Base-by-base conservation (phyloP, 2,797 vertebrate genomes). In the Galago senegalensis region DNA sequence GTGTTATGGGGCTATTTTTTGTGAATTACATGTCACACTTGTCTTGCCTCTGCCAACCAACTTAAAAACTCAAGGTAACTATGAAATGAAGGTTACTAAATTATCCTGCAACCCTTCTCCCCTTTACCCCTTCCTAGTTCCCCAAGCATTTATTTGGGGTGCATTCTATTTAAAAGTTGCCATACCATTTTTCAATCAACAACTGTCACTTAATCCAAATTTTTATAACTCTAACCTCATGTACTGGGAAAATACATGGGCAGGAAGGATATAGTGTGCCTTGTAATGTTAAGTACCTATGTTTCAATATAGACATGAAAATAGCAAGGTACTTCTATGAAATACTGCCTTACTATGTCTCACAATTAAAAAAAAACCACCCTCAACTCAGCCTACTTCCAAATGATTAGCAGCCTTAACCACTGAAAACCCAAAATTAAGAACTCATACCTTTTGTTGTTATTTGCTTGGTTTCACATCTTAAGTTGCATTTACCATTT, bases 351-450 rank as follows among this genome's bases (percentile, higher is more conserved):
- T 61, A 69, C 21, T 94, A 21, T 75, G 69, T 93, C 96, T 0
- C 63, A 85, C 94, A 96, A 94, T 94, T 93, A 16, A 56, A 81
- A 92, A 60, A 76, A 85, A 81, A 93, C 63, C 81, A 69, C 76
- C 85, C 90, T 83, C 73, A 84, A 67, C 43, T 94, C 27, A 95
- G 73, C 29, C 76, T 29, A 49, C 85, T 96, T 95, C 56, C 9
- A 91, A 98, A 93, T 92, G 93, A 96, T 76, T 96, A 43, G 79
- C 77, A 96, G 56, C 31, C 67, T 84, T 92, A 81, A 63, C 60
- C 0, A 3, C 87, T 87, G 17, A 89, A 97, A 49, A 81, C 67
- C 5, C 60, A 90, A 63, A 5, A 0, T 85, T 97, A 49, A 73
- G 0, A 0, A 96, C 76, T 87, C 65, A 4, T 37, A 95, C 89